Percentiles rank a stretch among this genome's conserved stretches.
phyloP scores from a whole-genome alignment of 2,888 invertebrate species.

The Parnassius mnemosyne region DNA sequence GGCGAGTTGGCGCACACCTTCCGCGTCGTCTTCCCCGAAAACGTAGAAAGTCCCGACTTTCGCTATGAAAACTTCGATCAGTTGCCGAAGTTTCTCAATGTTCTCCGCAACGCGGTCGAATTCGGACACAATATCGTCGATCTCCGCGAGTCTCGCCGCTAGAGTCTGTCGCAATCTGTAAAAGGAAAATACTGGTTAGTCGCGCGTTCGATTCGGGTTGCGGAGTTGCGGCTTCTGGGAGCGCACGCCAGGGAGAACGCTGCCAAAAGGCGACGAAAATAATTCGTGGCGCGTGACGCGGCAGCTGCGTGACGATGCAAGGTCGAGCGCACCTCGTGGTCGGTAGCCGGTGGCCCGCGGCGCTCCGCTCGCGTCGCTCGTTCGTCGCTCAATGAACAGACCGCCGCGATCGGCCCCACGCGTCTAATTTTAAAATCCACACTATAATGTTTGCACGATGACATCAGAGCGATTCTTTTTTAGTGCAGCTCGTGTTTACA shows the following conservation, averaged over 20 bases:
- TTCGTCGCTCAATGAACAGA: slow-evolving; percentile 77
- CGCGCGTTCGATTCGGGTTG: slow-evolving; percentile 42
- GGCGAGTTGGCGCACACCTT: slow-evolving; percentile 80
- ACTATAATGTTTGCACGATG: slow-evolving; percentile 72
- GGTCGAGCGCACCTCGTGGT: slow-evolving; percentile 70
- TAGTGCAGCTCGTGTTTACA: slow-evolving; percentile 72
- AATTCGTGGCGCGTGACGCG: slow-evolving; percentile 70
- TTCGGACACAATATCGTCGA: slow-evolving; percentile 87
- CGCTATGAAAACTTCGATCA: slow-evolving; percentile 83
- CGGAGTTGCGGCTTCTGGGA: slow-evolving; percentile 47
- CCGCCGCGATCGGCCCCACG: slow-evolving; percentile 62
- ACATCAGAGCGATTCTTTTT: slow-evolving; percentile 73
- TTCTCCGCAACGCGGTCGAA: slow-evolving; percentile 87
- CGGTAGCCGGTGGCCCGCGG: slow-evolving; percentile 72
- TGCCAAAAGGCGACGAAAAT: slow-evolving; percentile 78
- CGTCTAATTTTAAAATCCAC: slow-evolving; percentile 74
- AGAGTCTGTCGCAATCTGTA: slow-evolving; percentile 90
- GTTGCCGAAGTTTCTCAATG: slow-evolving; percentile 84
- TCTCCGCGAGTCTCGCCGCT: slow-evolving; percentile 87
- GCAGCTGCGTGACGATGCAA: slow-evolving; percentile 64
- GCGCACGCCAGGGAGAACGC: slow-evolving; percentile 53
- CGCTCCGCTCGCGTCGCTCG: slow-evolving; percentile 75
- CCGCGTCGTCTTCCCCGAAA: slow-evolving; percentile 86
- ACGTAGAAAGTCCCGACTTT: slow-evolving; percentile 87
- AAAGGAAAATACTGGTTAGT: slow-evolving; percentile 50